Evolutionary conservation across 2,113 vertebrate species (phyloP).

Genomic region (Octodon degus): DNA sequence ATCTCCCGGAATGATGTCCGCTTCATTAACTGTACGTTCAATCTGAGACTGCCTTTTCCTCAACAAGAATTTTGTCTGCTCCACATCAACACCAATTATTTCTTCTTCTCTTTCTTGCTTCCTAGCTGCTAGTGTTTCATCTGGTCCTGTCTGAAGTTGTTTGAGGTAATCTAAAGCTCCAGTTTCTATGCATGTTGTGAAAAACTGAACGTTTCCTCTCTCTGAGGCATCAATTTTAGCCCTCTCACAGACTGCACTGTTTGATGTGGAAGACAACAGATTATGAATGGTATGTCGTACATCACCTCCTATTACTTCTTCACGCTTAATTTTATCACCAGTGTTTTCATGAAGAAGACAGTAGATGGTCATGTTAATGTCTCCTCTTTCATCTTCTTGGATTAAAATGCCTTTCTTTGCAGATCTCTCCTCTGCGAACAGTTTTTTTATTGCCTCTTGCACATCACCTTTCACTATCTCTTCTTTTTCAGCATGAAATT

Average conservation of each 20-base stretch:
- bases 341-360: conserved; percentile 92
- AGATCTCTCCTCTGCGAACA: conserved; percentile 86
- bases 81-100: conserved; percentile 91
- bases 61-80: conserved; percentile 90
- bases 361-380: conserved; percentile 94
- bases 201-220: conserved; percentile 94
- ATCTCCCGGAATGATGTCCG: conserved; percentile 92
- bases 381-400: conserved; percentile 95
- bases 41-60: conserved; percentile 86
- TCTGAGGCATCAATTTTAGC: conserved; percentile 90
- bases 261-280: conserved; percentile 87
- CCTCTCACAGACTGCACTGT: conserved; percentile 82
- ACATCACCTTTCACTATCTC: conserved; percentile 92
- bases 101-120: conserved; percentile 85
- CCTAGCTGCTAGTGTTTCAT: conserved; percentile 81
- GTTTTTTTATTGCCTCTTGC: conserved; percentile 90
- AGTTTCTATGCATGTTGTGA: conserved; percentile 95
- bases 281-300: conserved; percentile 89
- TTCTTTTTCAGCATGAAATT: conserved; percentile 88
- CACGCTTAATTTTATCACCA: conserved; percentile 83
- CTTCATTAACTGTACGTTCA: conserved; percentile 90
- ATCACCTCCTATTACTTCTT: conserved; percentile 90
- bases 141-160: conserved; percentile 87
- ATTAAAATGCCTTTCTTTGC: conserved; percentile 93
- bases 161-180: conserved; percentile 93